Evolutionary conservation across 2,888 invertebrate species (phyloP), one percentile per base, ranked within the genome.

Genomic region (Nesidiocoris tenuis): DNA sequence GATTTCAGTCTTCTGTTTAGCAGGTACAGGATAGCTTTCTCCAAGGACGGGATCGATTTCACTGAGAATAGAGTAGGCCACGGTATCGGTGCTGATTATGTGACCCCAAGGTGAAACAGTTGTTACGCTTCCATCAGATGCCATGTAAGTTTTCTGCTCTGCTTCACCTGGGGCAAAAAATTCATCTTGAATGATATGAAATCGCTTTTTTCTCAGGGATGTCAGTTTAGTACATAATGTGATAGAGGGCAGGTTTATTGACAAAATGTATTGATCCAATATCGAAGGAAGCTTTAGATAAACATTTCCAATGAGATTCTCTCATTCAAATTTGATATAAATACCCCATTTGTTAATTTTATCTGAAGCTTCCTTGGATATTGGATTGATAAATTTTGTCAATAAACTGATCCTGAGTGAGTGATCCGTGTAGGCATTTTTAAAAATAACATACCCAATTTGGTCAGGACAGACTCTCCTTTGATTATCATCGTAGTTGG

Each of bases 21-120:
- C 93, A 0, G 95, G 94, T 0, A 95, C 94, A 0, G 95, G 95
- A 82, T 94, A 95, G 81, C 93, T 94, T 84, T 95, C 95, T 0
- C 92, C 93, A n/a, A 95, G 83, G 1, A 95, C 87, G 0, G 94
- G 93, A 82, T 94, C 93, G 59, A 93, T 90, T 84, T 95, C 95
- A n/a, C 92, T 91, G 22, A 96, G 85, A 65, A 96, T 90, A 0
- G 94, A 91, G 83, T 96, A 96, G 0, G 96, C 94, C 24, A 94
- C 91, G 0, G 96, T 93, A 81, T 96, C 96, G 22, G 95, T 94
- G 77, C 93, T 92, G 74, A 95, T 88, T 0, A 91, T 87, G 81
- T 94, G 94, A n/a, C 91, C 90, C 94, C 94, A 95, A 0, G 95
- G 92, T 79, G 92, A 89, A 65, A 90, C 87, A 66, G 90, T 90